Percentiles rank a stretch among this genome's conserved stretches.
Evolutionary conservation across 1,140 invertebrate species (phyloP).

Genomic region (Drosophila busckii): DNA sequence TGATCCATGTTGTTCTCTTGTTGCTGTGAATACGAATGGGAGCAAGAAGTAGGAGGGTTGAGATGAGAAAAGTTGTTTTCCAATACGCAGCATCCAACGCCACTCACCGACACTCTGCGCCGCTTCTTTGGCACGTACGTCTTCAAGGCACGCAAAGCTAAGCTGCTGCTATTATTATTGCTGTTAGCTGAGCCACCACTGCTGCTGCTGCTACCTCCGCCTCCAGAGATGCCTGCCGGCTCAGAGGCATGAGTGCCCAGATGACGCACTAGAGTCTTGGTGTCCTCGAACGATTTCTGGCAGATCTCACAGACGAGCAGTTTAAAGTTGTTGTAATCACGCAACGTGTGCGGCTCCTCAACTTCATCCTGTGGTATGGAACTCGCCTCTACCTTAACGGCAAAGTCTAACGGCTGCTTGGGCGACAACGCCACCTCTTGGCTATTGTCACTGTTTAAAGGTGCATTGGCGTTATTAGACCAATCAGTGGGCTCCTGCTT

Average conservation of each 20-base stretch:
- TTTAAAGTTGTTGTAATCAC: constrained; percentile 65
- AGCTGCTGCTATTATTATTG: constrained; percentile 31
- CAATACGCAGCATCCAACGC: constrained; percentile 25
- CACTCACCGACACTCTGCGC: constrained; percentile 80
- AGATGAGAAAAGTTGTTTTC: constrained; percentile 26
- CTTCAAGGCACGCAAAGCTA: constrained; percentile 79
- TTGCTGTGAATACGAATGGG: constrained; percentile 55
- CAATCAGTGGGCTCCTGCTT: constrained; percentile 81
- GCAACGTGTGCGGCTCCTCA: constrained; percentile 61
- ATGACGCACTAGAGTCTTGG: constrained; percentile 89
- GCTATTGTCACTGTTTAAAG: constrained; percentile 36
- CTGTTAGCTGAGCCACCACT: constrained; percentile 32
- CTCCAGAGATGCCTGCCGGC: constrained; percentile 36
- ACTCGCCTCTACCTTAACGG: constrained; percentile 60
- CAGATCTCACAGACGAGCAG: constrained; percentile 90
- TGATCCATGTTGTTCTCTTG: constrained; percentile 75
- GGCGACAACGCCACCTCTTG: constrained; percentile 41
- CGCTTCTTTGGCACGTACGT: constrained; percentile 81
- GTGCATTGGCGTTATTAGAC: constrained; percentile 67
- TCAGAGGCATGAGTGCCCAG: constrained; percentile 84
- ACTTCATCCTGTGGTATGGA: constrained; percentile 37
- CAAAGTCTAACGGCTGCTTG: constrained; percentile 66
- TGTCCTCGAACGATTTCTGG: constrained; percentile 89
- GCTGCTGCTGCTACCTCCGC: constrained; percentile 24
- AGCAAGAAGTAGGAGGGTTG: constrained; percentile 1